Conservation (phyloP, 2,113 vertebrate species). For the Arenaria interpres region DNA sequence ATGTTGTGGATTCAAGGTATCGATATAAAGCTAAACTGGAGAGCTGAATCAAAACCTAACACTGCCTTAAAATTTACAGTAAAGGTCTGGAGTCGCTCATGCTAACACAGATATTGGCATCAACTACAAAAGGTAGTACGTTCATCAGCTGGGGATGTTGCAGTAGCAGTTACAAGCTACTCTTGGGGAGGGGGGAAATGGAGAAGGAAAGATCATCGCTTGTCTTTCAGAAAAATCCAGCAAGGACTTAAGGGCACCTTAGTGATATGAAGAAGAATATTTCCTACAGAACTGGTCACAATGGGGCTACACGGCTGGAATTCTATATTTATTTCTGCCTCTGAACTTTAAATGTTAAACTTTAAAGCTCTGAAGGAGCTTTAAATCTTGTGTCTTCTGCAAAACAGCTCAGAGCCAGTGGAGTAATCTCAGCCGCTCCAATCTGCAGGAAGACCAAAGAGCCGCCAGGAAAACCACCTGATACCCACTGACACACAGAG, state of each 20-base stretch:
- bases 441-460: background rate
- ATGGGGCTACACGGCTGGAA: background rate
- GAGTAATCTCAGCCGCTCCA: background rate
- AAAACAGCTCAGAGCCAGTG: background rate
- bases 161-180: background rate
- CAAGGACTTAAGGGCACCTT: background rate
- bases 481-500: background rate
- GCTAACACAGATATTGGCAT: background rate
- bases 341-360: background rate
- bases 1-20: background rate
- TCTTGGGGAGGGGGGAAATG: background rate
- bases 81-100: background rate
- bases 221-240: background rate
- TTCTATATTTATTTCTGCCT: background rate
- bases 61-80: background rate
- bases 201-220: background rate
- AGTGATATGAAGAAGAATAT: background rate
- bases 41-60: background rate
- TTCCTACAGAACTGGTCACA: background rate
- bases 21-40: background rate
- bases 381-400: background rate
- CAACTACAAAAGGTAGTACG: background rate
- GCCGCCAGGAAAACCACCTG: slow-evolving; percentile 7
- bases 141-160: background rate
- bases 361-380: background rate